phyloP scores from a whole-genome alignment of 2,113 vertebrate genomes.

The Bubo scandiacus region DNA sequence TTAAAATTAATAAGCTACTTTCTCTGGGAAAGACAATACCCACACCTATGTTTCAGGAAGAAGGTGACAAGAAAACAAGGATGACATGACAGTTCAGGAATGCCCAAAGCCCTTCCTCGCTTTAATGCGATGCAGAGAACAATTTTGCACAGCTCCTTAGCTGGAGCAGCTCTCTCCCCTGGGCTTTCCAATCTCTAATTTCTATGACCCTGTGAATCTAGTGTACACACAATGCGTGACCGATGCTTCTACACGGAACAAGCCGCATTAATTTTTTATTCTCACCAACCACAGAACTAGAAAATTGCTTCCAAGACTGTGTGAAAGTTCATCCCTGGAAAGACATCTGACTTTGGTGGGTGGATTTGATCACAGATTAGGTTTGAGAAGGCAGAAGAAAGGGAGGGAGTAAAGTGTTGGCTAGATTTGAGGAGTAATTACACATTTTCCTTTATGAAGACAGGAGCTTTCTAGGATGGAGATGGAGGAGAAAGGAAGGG shows the following conservation, averaged over 20 bases:
- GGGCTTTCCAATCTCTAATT: background rate
- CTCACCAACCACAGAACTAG: background rate
- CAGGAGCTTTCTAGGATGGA: background rate
- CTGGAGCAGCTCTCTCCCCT: background rate
- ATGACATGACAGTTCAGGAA: background rate
- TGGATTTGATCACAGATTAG: background rate
- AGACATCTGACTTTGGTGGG: slow-evolving; percentile 16
- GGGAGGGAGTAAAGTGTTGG: background rate
- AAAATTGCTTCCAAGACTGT: slow-evolving; percentile 8
- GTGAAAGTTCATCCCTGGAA: slow-evolving; percentile 36
- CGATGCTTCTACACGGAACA: background rate
- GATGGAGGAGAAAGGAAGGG: background rate
- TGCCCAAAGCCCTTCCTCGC: background rate
- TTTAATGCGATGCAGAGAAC: background rate
- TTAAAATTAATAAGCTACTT: slow-evolving; percentile 2
- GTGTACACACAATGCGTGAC: background rate
- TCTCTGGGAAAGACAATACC: background rate
- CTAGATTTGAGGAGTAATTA: background rate
- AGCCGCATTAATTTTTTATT: slow-evolving; percentile 14
- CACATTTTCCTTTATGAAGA: background rate
- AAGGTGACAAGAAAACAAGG: slow-evolving; percentile 14
- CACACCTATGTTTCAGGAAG: background rate
- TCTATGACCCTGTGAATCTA: slow-evolving; percentile 35
- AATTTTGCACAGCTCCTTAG: background rate
- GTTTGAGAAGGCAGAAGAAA: background rate